These are phyloP conservation scores for Cinclus cinclus DNA, from an alignment of 2,113 vertebrate genomes.

Conservation along the genomic window DNA sequence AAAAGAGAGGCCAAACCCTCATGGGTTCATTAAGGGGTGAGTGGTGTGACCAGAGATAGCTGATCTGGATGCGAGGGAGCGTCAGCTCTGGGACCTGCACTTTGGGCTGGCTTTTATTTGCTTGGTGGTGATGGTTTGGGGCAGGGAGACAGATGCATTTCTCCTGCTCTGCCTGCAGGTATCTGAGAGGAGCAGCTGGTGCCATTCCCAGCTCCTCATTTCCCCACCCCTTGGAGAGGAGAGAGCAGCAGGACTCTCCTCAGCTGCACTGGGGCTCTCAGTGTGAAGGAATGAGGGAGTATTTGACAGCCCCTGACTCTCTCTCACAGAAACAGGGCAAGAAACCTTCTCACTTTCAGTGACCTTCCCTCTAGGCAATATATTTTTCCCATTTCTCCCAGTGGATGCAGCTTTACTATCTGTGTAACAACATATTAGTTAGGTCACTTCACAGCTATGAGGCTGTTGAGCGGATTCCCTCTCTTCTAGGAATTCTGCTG, in stretches of 20 bases:
- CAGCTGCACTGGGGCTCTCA: fast-evolving
- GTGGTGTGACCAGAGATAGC: neutral
- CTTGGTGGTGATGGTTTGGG: neutral
- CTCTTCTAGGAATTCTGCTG: slow-evolving; percentile 42
- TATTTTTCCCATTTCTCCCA: neutral
- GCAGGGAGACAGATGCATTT: neutral
- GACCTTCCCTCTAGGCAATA: neutral
- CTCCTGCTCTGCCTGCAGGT: neutral
- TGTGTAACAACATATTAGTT: neutral
- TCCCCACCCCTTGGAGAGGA: neutral
- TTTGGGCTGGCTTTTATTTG: neutral
- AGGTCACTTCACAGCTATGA: slow-evolving; percentile 52
- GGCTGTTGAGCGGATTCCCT: slow-evolving; percentile 23
- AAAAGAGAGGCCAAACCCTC: neutral
- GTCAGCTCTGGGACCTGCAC: fast-evolving
- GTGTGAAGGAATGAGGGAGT: neutral
- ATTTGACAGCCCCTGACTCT: neutral
- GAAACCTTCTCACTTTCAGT: neutral
- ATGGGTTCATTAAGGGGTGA: neutral
- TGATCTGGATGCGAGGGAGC: neutral
- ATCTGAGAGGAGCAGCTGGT: neutral
- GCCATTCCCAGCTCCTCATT: neutral
- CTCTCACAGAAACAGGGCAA: neutral
- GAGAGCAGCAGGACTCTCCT: neutral
- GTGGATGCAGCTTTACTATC: neutral